These are phyloP conservation scores for Ceyx margarethae DNA, from an alignment of 2,113 vertebrate genomes.

Conservation along the genomic window DNA sequence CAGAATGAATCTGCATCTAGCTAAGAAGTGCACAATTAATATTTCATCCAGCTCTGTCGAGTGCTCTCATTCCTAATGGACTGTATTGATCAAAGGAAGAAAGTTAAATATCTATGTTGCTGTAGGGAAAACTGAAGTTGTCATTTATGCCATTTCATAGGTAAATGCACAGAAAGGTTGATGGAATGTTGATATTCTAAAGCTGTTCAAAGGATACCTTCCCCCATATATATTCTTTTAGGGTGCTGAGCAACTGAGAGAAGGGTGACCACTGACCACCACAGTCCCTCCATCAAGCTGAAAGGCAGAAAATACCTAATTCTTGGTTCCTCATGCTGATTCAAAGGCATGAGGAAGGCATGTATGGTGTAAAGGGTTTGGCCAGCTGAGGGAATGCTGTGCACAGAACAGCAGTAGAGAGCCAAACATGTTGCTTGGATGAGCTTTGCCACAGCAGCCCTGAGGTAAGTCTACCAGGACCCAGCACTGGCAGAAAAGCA, in stretches of 20 bases:
- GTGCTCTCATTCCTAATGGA: constrained; percentile 66
- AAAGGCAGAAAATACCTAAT: not conserved
- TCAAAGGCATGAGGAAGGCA: not conserved
- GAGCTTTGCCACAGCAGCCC: not conserved
- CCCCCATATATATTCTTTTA: fast-evolving
- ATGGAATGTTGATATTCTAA: not conserved
- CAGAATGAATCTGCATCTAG: constrained; percentile 53
- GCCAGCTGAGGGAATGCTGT: fast-evolving
- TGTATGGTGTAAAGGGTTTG: not conserved
- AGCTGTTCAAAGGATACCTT: not conserved
- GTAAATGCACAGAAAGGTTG: not conserved
- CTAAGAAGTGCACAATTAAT: constrained; percentile 66
- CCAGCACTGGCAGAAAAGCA: not conserved
- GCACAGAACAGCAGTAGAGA: not conserved
- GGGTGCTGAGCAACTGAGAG: not conserved
- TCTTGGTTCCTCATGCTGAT: not conserved
- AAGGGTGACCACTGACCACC: not conserved
- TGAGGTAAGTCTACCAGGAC: not conserved
- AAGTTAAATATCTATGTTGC: constrained; percentile 52
- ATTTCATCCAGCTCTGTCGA: constrained; percentile 67
- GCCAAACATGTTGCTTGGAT: not conserved
- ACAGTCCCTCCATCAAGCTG: not conserved
- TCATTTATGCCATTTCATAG: constrained; percentile 6
- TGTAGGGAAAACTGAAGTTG: constrained; percentile 50
- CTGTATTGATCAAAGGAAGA: constrained; percentile 66